These are phyloP conservation scores for Sarcophaga caerulescens DNA, from an alignment of 2,888 invertebrate species.

Conservation along the genomic window DNA sequence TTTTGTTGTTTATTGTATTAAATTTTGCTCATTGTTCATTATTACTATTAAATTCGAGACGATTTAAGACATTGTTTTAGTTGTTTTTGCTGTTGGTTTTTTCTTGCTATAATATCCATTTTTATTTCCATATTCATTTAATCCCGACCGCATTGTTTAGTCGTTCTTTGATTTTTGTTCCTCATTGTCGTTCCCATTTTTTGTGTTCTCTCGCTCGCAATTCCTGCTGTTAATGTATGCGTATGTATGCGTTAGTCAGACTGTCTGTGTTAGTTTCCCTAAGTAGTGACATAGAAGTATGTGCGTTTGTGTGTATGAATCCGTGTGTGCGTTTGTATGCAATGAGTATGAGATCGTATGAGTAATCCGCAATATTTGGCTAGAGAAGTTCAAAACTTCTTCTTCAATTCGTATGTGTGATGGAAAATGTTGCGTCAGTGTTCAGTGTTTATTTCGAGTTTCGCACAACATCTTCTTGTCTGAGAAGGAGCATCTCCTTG, in stretches of 20 bases:
- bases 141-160: slow-evolving; percentile 21
- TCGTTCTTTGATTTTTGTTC: slow-evolving; percentile 27
- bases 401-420: slow-evolving; percentile 28
- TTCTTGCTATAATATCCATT: not conserved
- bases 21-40: no score
- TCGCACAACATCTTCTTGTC: slow-evolving; percentile 48
- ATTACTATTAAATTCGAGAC: no score
- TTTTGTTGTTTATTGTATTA: no score
- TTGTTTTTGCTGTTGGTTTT: not conserved
- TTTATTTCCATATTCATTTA: slow-evolving; percentile 6
- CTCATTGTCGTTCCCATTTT: not conserved
- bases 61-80: no score
- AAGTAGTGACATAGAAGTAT: not conserved
- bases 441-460: slow-evolving; percentile 63
- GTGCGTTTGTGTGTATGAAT: not conserved
- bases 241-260: not conserved
- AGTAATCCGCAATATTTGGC: slow-evolving; percentile 49
- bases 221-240: not conserved
- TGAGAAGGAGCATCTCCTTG: slow-evolving; percentile 10
- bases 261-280: not conserved
- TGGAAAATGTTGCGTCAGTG: slow-evolving; percentile 59
- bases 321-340: slow-evolving; percentile 13
- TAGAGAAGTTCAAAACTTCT: slow-evolving; percentile 46
- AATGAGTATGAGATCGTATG: slow-evolving; percentile 60
- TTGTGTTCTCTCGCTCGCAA: not conserved